phyloP scores from a whole-genome alignment of 2,797 vertebrate genomes.

The Coreius guichenoti region DNA sequence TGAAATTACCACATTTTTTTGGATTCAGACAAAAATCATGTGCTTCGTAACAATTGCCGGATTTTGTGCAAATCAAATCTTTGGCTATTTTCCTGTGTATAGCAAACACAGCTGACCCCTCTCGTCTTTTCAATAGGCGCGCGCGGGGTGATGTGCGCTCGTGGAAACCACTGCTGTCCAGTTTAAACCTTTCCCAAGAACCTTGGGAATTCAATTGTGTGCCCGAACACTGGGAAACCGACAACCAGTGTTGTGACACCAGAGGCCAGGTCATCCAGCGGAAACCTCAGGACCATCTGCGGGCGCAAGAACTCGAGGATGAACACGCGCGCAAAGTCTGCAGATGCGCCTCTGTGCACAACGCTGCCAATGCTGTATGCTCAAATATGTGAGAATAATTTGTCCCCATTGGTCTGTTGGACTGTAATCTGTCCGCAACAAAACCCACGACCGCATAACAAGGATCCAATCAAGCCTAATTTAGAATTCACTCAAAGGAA shows the following conservation, averaged over 20 bases:
- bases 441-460: constrained; percentile 63
- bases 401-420: constrained; percentile 72
- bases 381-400: constrained; percentile 55
- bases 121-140: constrained; percentile 82
- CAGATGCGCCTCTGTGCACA: background rate
- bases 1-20: constrained; percentile 31
- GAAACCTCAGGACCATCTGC: background rate
- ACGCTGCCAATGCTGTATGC: background rate
- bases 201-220: constrained; percentile 84
- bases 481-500: constrained; percentile 63
- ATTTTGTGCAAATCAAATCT: constrained; percentile 90
- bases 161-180: constrained; percentile 83
- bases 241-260: constrained; percentile 77
- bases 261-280: constrained; percentile 71
- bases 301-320: background rate
- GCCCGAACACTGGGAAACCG: constrained; percentile 71
- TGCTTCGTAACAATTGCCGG: constrained; percentile 88
- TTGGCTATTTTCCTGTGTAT: constrained; percentile 92
- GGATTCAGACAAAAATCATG: constrained; percentile 75
- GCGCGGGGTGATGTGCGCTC: constrained; percentile 76
- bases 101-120: constrained; percentile 89
- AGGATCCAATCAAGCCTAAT: constrained; percentile 69
- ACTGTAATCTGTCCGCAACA: constrained; percentile 71
- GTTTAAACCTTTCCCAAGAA: constrained; percentile 80
- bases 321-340: background rate